Evolutionary conservation across 2,113 vertebrate species (phyloP).

Genomic region (Colistium nudipinnis): DNA sequence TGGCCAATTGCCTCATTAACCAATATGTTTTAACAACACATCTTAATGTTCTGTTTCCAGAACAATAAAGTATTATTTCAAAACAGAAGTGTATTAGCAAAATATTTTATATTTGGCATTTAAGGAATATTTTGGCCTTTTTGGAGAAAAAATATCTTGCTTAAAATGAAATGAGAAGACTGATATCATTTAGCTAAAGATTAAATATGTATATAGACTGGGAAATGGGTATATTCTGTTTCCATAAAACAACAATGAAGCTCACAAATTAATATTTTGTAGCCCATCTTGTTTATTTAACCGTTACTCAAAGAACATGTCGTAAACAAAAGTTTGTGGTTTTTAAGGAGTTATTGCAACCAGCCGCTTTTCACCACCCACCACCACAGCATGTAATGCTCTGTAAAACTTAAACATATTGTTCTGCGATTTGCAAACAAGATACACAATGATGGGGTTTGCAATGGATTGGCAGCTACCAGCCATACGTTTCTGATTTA

Average conservation of each 20-base stretch:
- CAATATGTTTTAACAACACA: neutral
- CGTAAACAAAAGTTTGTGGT: neutral
- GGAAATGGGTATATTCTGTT: neutral
- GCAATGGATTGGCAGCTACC: slow-evolving; percentile 33
- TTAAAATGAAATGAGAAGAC: neutral
- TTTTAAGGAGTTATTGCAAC: neutral
- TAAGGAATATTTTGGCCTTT: neutral
- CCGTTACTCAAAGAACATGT: neutral
- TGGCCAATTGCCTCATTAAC: neutral
- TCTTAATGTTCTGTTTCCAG: neutral
- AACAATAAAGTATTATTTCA: neutral
- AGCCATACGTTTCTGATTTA: slow-evolving; percentile 51
- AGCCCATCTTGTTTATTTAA: neutral
- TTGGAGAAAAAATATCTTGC: neutral
- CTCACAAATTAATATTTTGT: neutral
- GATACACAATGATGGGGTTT: slow-evolving; percentile 19
- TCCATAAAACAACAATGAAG: neutral
- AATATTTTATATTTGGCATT: neutral
- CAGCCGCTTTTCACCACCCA: neutral
- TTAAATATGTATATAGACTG: neutral
- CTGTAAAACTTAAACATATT: neutral
- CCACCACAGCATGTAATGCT: neutral
- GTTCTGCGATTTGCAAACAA: neutral
- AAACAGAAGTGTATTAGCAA: neutral
- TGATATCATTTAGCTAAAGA: neutral